Base-by-base conservation (phyloP, 2,888 invertebrate genomes). In the Cylloceria caligata region DNA sequence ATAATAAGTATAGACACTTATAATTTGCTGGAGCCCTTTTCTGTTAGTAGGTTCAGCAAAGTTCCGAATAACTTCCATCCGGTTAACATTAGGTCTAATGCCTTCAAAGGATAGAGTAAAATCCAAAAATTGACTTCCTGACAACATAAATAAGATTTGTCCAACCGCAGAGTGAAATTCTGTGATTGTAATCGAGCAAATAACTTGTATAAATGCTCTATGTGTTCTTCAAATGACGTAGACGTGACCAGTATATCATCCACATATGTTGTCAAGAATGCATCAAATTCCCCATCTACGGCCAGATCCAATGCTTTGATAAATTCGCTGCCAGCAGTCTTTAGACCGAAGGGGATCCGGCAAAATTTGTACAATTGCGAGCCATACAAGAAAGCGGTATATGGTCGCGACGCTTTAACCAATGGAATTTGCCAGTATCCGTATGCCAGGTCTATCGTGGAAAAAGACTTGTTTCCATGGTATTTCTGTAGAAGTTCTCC, bases 121-220 rank as follows among this genome's bases (percentile, higher is more conserved):
- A 9, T 85, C 85, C 11, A 86, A 71, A 86, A 86, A 7, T 86
- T 86, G 0, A 91, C 74, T 6, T 21, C 9, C 9, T 49, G 24
- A 0, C 64, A 47, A 62, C 81, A 83, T 81, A 90, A 88, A n/a
- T 64, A 0, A n/a, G n/a, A n/a, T n/a, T n/a, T n/a, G n/a, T n/a
- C n/a, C n/a, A n/a, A n/a, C n/a, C n/a, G n/a, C n/a, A n/a, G n/a
- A n/a, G n/a, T n/a, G n/a, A n/a, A n/a, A n/a, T n/a, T n/a, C n/a
- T n/a, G n/a, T n/a, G n/a, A 0, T 87, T 84, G 84, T 89, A 90
- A 19, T 83, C 82, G 0, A 86, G 34, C 0, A 64, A 3, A 42
- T 2, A 34, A 55, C 65, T 0, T 84, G 13, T 81, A 36, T 84
- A 83, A 1, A 83, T 47, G 34, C n/a, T n/a, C n/a, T n/a, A n/a